phyloP scores from a whole-genome alignment of 2,797 vertebrate genomes.

The Paguma larvata region DNA sequence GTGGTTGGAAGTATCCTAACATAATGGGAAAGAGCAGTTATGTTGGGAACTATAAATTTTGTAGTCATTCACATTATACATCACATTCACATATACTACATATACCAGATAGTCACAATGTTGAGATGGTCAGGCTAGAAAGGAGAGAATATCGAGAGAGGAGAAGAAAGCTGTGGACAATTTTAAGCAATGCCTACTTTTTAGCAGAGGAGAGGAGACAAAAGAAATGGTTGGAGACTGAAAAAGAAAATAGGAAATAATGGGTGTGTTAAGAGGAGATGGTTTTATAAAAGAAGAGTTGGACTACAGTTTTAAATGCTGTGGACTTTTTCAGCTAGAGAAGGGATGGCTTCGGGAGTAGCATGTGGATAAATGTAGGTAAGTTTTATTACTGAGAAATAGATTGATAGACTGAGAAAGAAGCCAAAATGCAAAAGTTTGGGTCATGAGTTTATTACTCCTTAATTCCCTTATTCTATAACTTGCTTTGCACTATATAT shows the following conservation, averaged over 20 bases:
- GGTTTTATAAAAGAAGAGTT: not conserved
- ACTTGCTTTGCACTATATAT: not conserved
- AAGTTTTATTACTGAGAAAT: not conserved
- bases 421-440: not conserved
- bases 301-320: not conserved
- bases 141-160: not conserved
- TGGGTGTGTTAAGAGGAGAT: not conserved
- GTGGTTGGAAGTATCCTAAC: not conserved
- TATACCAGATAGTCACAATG: not conserved
- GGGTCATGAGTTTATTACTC: not conserved
- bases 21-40: not conserved
- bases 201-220: not conserved
- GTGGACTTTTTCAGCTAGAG: not conserved
- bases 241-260: not conserved
- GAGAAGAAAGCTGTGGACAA: not conserved
- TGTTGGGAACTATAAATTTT: not conserved
- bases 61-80: not conserved
- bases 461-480: not conserved
- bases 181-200: not conserved
- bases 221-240: not conserved
- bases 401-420: not conserved
- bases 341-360: not conserved
- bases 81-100: too few relatives aligned
- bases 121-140: not conserved
- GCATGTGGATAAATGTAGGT: not conserved